Base-by-base conservation (phyloP, 2,888 invertebrate genomes). In the Lasiommata megera region DNA sequence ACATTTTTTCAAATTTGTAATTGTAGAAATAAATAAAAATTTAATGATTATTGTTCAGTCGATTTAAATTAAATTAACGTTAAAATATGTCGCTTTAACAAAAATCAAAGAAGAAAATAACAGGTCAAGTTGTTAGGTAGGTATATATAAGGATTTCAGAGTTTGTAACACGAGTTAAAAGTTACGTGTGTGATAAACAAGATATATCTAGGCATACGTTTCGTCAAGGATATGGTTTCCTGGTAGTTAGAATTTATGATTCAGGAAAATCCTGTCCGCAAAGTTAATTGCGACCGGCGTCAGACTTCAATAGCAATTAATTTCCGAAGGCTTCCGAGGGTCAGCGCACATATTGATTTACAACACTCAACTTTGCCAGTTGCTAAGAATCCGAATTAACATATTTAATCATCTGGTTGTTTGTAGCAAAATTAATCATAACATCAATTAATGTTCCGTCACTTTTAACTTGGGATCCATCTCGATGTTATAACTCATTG, bases 281-380 rank as follows among this genome's bases (percentile, higher is more conserved):
- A 28, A 44, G 28, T 44, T 44, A 44, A 44, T 44, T 44, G 29
- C 44, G 14, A 44, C 29, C 16, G 44, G 29, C 44, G 44, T 16
- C 44, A 44, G 29, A 29, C 29, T 29, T 44, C 11, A 29, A 44
- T 11, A 6, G 44, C 11, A 44, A 44, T 44, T 44, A 44, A 44
- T 44, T 29, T 29, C 29, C 44, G 9, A 44, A 44, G 14, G 44
- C 44, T 44, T 16, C 44, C 5, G n/a, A n/a, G n/a, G n/a, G 28
- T 28, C 14, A 6, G 14, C 44, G 29, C 14, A 28, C 29, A 14
- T 29, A 14, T 16, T 31, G 29, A 31, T 46, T 46, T 46, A 46
- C 31, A 6, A 31, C 11, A 17, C 16, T 46, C 31, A 31, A 31
- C 44, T 46, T 31, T 46, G 46, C 46, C 46, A 31, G 16, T 31